phyloP scores from a whole-genome alignment of 2,113 vertebrate genomes.

The Pholis gunnellus region DNA sequence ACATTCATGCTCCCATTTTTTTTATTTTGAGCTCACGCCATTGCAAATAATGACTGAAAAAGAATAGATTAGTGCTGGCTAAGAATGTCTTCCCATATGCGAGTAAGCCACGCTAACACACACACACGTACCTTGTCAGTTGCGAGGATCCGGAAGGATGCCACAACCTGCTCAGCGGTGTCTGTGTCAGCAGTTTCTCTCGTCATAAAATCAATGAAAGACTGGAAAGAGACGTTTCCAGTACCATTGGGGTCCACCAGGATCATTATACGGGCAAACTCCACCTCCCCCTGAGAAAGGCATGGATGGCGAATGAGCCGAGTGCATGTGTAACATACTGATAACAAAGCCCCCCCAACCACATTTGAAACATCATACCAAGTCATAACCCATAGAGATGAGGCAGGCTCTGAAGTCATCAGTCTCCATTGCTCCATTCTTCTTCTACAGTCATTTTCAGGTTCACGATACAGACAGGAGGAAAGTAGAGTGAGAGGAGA shows the following conservation, averaged over 20 bases:
- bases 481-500: background rate
- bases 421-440: constrained; percentile 97
- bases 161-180: constrained; percentile 94
- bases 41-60: constrained; percentile 23
- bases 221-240: constrained; percentile 94
- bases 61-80: constrained; percentile 15
- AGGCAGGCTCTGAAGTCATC: constrained; percentile 98
- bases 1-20: constrained; percentile 3
- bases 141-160: constrained; percentile 95
- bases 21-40: constrained; percentile 23
- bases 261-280: constrained; percentile 95
- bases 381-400: constrained; percentile 99
- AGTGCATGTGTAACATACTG: background rate
- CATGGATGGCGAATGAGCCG: background rate
- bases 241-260: constrained; percentile 91
- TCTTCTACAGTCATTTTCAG: constrained; percentile 87
- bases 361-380: constrained; percentile 85
- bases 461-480: constrained; percentile 3
- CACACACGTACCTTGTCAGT: constrained; percentile 90
- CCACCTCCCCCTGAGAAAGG: constrained; percentile 88
- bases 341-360: background rate
- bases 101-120: constrained; percentile 2
- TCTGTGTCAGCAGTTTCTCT: constrained; percentile 94
- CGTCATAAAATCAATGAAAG: constrained; percentile 98
- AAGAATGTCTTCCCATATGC: constrained; percentile 33